These are phyloP conservation scores for Elaphurus davidianus DNA, from an alignment of 2,113 vertebrate genomes.

Conservation along the genomic window DNA sequence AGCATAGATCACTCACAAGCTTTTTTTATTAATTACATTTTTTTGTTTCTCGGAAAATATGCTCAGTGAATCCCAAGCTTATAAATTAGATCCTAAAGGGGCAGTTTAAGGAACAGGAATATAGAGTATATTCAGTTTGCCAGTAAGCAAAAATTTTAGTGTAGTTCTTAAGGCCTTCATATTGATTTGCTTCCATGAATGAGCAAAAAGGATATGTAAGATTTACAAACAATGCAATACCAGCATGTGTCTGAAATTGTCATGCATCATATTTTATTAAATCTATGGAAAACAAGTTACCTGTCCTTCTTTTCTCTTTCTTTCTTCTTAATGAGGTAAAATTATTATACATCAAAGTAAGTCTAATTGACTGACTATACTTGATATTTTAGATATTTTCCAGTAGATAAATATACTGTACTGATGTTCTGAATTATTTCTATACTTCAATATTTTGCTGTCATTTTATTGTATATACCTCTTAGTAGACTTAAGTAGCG, in stretches of 20 bases:
- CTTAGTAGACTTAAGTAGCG: not conserved
- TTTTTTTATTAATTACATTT: not conserved
- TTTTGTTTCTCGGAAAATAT: not conserved
- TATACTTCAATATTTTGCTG: slow-evolving; percentile 42
- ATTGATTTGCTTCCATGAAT: not conserved
- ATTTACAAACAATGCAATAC: not conserved
- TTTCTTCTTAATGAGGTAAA: not conserved
- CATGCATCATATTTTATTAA: not conserved
- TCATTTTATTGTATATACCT: not conserved
- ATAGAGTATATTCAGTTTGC: not conserved
- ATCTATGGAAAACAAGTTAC: not conserved
- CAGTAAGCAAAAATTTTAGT: not conserved
- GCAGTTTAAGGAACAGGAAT: not conserved
- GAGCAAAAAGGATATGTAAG: not conserved
- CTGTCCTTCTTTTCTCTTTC: not conserved
- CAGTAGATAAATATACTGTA: not conserved
- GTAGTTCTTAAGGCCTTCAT: not conserved
- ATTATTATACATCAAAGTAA: not conserved
- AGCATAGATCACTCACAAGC: not conserved
- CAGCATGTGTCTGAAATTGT: not conserved
- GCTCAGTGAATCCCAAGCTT: not conserved
- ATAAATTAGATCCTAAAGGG: slow-evolving; percentile 32
- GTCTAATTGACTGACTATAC: not conserved
- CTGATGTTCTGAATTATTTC: slow-evolving; percentile 9
- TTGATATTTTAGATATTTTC: slow-evolving; percentile 25